Evolutionary conservation across 2,113 vertebrate species (phyloP), one percentile per base, ranked within the genome.

Genomic region (Lagopus muta): DNA sequence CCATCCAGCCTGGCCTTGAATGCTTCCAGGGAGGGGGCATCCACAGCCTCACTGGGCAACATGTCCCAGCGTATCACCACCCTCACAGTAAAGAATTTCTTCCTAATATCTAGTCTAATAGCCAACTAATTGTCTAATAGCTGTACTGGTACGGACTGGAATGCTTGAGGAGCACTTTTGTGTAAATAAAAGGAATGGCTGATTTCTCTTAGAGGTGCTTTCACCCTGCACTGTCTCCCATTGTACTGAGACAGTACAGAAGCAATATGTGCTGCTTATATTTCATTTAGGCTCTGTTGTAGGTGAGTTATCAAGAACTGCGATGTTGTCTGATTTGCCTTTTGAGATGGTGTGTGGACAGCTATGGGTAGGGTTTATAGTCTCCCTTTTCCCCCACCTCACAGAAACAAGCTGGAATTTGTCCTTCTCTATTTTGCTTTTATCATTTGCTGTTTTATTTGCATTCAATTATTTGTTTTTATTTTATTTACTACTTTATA

Each of bases 401-500:
- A 0, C 16, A 77, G 27, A 85, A 32, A 79, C 34, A 91, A 38
- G 8, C 18, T 69, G 48, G 36, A 89, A 54, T n/a, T 70, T 69
- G 30, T 81, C 42, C 7, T 55, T 60, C 64, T 36, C 27, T 57
- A 13, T 83, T 77, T 90, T 76, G 40, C 13, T 28, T 60, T 87
- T 92, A 82, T 82, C 4, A 94, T 94, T 91, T 89, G 34, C 50
- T 79, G 36, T 57, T 96, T 92, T 96, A 92, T 96, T 96, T 96
- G 78, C 91, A 77, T 95, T 91, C 75, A 92, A 95, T 94, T 90
- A 94, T 94, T 93, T 95, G 71, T 72, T 95, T 96, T 93, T 89
- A 89, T 95, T 91, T 94, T 95, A 90, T 94, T 95, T 95, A 94
- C 89, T 87, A 82, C 87, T 93, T 95, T 95, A 89, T 95, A 96